Evolutionary conservation across 2,113 vertebrate species (phyloP).

Genomic region (Anoplopoma fimbria): DNA sequence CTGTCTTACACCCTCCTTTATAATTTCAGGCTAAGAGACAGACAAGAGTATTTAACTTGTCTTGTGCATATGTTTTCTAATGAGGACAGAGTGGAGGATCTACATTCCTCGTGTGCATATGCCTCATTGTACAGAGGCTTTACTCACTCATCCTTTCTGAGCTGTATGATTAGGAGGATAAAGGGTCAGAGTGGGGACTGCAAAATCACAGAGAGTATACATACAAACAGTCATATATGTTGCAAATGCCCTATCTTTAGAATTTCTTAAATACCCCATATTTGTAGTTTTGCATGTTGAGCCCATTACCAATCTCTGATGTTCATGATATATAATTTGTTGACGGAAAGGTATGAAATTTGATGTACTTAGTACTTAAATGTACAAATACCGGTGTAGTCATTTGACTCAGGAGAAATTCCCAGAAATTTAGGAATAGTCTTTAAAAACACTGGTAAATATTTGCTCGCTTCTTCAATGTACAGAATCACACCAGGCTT

Average conservation of each 20-base stretch:
- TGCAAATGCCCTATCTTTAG: slow-evolving; percentile 1
- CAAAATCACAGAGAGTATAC: background rate
- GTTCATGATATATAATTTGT: background rate
- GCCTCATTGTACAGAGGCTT: slow-evolving; percentile 65
- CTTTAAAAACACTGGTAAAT: slow-evolving; percentile 33
- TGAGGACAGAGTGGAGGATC: slow-evolving; percentile 58
- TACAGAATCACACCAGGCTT: slow-evolving; percentile 59
- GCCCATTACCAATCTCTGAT: background rate
- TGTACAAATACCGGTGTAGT: background rate
- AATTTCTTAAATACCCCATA: background rate
- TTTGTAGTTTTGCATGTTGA: background rate
- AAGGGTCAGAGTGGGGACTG: slow-evolving; percentile 6
- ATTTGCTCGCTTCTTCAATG: slow-evolving; percentile 52
- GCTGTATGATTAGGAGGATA: slow-evolving; percentile 31
- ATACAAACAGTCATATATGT: background rate
- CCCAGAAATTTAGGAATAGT: slow-evolving; percentile 10
- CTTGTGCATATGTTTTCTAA: slow-evolving; percentile 65
- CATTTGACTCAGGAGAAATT: slow-evolving; percentile 2
- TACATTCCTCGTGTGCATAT: slow-evolving; percentile 81
- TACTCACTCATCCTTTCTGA: slow-evolving; percentile 29
- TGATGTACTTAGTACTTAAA: slow-evolving; percentile 1
- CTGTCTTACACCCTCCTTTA: slow-evolving; percentile 8
- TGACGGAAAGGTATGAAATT: background rate
- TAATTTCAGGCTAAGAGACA: slow-evolving; percentile 15
- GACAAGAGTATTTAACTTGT: slow-evolving; percentile 41